A percentile compares a stretch with the other conserved stretches of the same genome.
Evolutionary conservation across 1,140 invertebrate species (phyloP).

Genomic region (Drosophila rhopaloa): DNA sequence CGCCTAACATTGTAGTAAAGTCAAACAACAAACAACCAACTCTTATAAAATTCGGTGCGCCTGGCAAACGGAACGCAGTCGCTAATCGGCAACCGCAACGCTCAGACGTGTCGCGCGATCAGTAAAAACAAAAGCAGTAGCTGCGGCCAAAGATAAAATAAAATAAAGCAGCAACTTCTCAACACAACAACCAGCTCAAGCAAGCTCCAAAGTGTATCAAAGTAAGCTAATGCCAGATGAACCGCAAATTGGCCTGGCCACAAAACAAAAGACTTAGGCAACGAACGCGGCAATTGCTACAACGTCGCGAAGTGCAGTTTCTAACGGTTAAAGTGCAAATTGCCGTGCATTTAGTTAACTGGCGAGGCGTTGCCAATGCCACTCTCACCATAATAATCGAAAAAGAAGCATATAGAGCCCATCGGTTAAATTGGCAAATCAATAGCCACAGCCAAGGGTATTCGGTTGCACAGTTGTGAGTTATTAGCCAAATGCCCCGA

Average conservation of each 20-base stretch:
- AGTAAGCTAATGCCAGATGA: constrained; percentile 70
- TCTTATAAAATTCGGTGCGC: constrained; percentile 77
- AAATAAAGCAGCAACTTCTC: constrained; percentile 12
- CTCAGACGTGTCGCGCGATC: constrained; percentile 69
- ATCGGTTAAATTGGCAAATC: constrained; percentile 35
- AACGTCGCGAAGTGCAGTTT: constrained; percentile 55
- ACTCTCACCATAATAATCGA: constrained; percentile 37
- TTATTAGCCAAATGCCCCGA: constrained; percentile 51
- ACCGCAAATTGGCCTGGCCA: constrained; percentile 59
- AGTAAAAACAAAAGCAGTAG: constrained; percentile 19
- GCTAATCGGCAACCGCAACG: constrained; percentile 62
- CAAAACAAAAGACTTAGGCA: constrained; percentile 76
- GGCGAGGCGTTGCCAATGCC: constrained; percentile 41
- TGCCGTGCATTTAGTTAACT: constrained; percentile 61
- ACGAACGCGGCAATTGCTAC: constrained; percentile 41
- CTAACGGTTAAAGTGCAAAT: constrained; percentile 75
- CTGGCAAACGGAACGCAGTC: constrained; percentile 64
- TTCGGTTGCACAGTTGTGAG: constrained; percentile 38
- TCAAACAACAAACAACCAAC: constrained; percentile 26
- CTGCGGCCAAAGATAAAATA: background rate
- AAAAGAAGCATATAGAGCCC: constrained; percentile 10
- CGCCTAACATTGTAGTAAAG: constrained; percentile 16
- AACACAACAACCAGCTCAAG: constrained; percentile 4
- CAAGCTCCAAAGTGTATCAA: constrained; percentile 51
- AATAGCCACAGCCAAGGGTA: constrained; percentile 63